These are phyloP conservation scores for Meta bourneti DNA, from an alignment of 2,888 invertebrate species.

Conservation along the genomic window DNA sequence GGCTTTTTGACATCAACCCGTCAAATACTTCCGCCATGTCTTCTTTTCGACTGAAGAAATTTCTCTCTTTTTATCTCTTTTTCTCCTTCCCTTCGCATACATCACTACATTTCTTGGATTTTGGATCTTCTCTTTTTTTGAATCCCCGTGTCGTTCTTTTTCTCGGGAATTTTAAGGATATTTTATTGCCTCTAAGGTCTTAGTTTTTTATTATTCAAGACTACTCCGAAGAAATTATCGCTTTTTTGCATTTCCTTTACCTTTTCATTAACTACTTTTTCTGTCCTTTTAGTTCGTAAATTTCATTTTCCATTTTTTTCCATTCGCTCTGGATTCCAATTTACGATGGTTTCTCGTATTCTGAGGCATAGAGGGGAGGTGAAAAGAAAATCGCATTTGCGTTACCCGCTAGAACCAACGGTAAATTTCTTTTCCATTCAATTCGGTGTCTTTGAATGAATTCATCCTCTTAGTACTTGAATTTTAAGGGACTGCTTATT, in stretches of 20 bases:
- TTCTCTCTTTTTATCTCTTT: conserved; percentile 28
- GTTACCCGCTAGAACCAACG: background rate
- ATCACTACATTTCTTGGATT: conserved; percentile 35
- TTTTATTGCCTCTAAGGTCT: background rate
- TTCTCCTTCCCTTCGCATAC: conserved; percentile 30
- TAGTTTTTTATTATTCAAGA: background rate
- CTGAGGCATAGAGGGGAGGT: background rate
- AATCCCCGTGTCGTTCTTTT: background rate
- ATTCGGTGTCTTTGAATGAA: background rate
- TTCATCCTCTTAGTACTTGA: background rate
- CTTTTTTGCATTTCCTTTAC: conserved; percentile 1
- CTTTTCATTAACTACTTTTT: conserved; percentile 2
- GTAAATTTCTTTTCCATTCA: background rate
- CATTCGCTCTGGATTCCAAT: background rate
- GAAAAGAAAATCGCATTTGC: background rate
- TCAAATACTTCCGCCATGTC: conserved; percentile 60
- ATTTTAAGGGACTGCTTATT: background rate
- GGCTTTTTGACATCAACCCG: conserved; percentile 63
- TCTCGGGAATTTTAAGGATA: background rate
- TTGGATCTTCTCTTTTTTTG: conserved; percentile 7
- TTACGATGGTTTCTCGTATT: background rate
- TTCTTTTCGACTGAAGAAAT: conserved; percentile 9
- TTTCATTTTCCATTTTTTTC: background rate
- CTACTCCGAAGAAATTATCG: background rate
- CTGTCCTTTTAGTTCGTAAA: background rate